phyloP scores from a whole-genome alignment of 1,140 invertebrate genomes.

The Drosophila simulans region DNA sequence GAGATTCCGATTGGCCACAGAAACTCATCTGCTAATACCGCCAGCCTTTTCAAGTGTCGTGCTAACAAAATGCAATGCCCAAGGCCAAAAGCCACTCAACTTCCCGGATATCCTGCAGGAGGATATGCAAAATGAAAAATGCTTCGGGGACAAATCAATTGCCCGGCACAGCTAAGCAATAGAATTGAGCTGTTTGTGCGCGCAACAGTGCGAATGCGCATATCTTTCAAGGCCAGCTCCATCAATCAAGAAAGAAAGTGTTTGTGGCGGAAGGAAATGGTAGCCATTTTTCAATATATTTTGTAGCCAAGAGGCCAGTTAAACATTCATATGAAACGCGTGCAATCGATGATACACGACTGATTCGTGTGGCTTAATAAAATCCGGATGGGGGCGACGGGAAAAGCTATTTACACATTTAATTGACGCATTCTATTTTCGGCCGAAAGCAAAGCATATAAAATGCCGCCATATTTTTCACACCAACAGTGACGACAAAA shows the following conservation, averaged over 20 bases:
- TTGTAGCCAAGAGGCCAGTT: background rate
- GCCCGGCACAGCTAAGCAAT: slow-evolving; percentile 17
- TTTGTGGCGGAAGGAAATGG: slow-evolving; percentile 25
- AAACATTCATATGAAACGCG: background rate
- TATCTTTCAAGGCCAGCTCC: slow-evolving; percentile 30
- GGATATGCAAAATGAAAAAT: slow-evolving; percentile 40
- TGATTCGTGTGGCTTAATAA: slow-evolving; percentile 10
- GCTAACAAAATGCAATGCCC: slow-evolving; percentile 40
- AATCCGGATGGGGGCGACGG: slow-evolving; percentile 4
- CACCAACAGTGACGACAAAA: slow-evolving; percentile 20
- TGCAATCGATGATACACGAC: background rate
- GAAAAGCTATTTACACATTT: slow-evolving; percentile 59
- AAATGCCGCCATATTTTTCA: slow-evolving; percentile 40
- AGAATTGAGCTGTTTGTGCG: slow-evolving; percentile 28
- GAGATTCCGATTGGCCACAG: slow-evolving; percentile 32
- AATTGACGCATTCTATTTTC: slow-evolving; percentile 74
- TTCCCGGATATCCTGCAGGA: slow-evolving; percentile 21
- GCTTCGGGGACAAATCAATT: slow-evolving; percentile 43
- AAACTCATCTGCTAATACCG: slow-evolving; percentile 18
- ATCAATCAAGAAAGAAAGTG: slow-evolving; percentile 60
- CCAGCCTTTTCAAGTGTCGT: slow-evolving; percentile 15
- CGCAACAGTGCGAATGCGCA: slow-evolving; percentile 60
- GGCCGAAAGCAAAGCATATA: slow-evolving; percentile 55
- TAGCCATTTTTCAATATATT: slow-evolving; percentile 37
- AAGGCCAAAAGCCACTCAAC: slow-evolving; percentile 33